Evolutionary conservation across 1,140 invertebrate genomes (phyloP), one percentile per base, ranked within the genome.

Genomic region (Eupristina koningsbergeri): DNA sequence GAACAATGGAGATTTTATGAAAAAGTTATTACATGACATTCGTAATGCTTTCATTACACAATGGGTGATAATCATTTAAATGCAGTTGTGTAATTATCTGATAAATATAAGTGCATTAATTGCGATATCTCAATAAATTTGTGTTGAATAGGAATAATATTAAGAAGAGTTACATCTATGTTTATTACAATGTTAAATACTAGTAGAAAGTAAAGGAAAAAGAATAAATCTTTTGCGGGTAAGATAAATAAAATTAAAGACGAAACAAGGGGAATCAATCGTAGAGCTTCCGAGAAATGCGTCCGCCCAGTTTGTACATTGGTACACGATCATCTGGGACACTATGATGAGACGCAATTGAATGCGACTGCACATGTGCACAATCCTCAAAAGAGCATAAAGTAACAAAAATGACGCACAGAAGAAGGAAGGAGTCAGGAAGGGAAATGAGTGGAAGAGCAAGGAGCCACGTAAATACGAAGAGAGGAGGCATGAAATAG

Each of bases 231-330:
- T 19, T 41, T 26, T n/a, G n/a, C n/a, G n/a, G 45, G 71, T 75
- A 75, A 73, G 81, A 34, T 69, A 78, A 71, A 71, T 83, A 83
- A 47, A 83, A 83, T 77, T 83, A 77, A 63, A 77, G 63, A 77
- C 2, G 74, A n/a, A 26, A 64, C 26, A 79, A 47, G 26, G n/a
- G 53, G 84, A 76, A 83, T 87, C 86, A 85, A n/a, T n/a, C n/a
- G n/a, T n/a, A n/a, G n/a, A 86, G 87, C 86, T 86, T 75, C 82
- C 83, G 76, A 85, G 87, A 87, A 88, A 71, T 74, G 61, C 45
- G 84, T 53, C 81, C 85, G 76, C 81, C 84, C 85, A 86, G 67
- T 79, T 85, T 53, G 83, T 79, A 45, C 75, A 80, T 77, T 74
- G 85, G 80, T 85, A 67, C 79, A 81, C 80, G 71, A 81, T 81